Conservation (phyloP, 37 sponge, comb jelly and placozoan species). For the Beroe forskalii region DNA sequence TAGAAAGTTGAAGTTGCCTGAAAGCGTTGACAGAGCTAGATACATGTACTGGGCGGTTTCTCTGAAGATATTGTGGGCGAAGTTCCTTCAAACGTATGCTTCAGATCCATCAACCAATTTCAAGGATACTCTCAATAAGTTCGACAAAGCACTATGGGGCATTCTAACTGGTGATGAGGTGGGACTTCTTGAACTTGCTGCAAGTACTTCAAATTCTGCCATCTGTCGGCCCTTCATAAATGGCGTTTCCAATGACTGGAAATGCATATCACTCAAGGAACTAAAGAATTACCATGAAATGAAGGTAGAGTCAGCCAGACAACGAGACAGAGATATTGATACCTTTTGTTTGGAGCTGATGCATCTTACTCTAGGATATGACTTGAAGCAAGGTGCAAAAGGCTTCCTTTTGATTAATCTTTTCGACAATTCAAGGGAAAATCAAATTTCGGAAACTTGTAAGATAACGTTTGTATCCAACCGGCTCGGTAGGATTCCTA, state of each 20-base stretch:
- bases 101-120: neutral
- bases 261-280: neutral
- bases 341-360: neutral
- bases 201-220: neutral
- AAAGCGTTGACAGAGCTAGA: neutral
- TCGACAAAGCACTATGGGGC: neutral
- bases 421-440: neutral
- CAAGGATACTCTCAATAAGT: neutral
- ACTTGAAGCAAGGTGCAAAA: constrained; percentile 14
- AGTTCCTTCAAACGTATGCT: neutral
- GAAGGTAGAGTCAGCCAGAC: neutral
- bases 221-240: neutral
- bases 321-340: neutral
- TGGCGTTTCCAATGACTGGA: neutral
- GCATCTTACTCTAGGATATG: neutral
- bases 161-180: neutral
- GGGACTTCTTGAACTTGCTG: neutral
- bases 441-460: constrained; percentile 1
- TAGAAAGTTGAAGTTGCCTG: neutral
- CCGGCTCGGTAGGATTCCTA: neutral
- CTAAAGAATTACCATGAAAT: neutral
- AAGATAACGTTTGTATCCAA: neutral
- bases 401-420: neutral
- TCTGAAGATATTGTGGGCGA: constrained; percentile 9
- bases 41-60: neutral